A percentile compares a stretch with the other conserved stretches of the same genome.
phyloP scores from a whole-genome alignment of 2,888 invertebrate genomes.

The Euclidia mi region DNA sequence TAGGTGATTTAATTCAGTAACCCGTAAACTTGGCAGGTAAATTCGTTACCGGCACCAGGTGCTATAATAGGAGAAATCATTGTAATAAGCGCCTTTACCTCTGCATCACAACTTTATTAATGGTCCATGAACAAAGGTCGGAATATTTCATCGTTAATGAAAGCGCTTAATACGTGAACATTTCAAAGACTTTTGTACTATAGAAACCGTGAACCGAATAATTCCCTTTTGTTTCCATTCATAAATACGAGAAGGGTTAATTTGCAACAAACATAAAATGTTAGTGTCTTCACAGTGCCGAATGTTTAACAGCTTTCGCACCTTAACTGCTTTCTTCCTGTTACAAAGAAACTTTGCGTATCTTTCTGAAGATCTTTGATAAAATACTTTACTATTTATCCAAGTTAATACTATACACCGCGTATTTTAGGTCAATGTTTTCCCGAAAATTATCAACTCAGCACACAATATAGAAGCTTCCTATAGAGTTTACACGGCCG shows the following conservation, averaged over 20 bases:
- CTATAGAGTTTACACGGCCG: too few relatives aligned
- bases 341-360: too few relatives aligned
- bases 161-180: slow-evolving; percentile 20
- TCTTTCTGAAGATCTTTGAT: too few relatives aligned
- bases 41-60: too few relatives aligned
- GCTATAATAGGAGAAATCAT: too few relatives aligned
- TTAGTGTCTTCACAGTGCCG: slow-evolving; percentile 9
- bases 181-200: slow-evolving; percentile 17
- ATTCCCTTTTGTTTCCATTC: slow-evolving; percentile 33
- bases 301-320: not conserved
- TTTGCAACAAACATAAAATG: slow-evolving; percentile 40
- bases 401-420: too few relatives aligned
- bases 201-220: slow-evolving; percentile 16
- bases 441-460: too few relatives aligned
- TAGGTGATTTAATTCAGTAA: too few relatives aligned
- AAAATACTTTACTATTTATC: too few relatives aligned
- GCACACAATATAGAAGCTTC: too few relatives aligned
- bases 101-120: slow-evolving; percentile 9
- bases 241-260: slow-evolving; percentile 26
- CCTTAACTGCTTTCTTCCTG: slow-evolving; percentile 6
- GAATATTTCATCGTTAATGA: slow-evolving; percentile 25
- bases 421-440: too few relatives aligned
- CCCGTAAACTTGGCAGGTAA: too few relatives aligned
- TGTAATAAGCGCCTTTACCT: not conserved
- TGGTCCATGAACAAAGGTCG: slow-evolving; percentile 15